Evolutionary conservation across 1,140 invertebrate genomes (phyloP), one percentile per base, ranked within the genome.

Genomic region (Drosophila melanica): DNA sequence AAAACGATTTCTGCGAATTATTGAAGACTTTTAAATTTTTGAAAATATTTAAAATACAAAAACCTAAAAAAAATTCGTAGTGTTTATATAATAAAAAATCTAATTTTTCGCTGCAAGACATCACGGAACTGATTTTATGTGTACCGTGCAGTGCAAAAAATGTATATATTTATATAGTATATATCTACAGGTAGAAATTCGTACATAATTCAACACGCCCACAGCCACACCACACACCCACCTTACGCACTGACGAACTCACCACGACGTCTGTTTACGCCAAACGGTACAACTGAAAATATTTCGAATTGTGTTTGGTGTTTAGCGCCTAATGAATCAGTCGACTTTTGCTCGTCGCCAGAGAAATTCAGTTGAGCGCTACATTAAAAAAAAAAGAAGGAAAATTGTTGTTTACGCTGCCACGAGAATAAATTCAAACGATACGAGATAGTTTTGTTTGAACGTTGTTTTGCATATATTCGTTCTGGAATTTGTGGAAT

Each of bases 401-500:
- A 6, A 80, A 60, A 50, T 74, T 86, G 81, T 87, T 86, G 81
- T 87, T 86, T 86, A 86, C 68, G 51, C 60, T 35, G n/a, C 60
- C 12, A 63, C 18, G 63, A 58, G 41, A 64, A 54, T 42, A 68
- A 54, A 73, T 45, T 59, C 16, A 59, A 64, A 10, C 53, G 37
- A 11, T 54, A 50, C 66, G 37, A 85, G 77, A 86, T 73, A 65
- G 57, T 82, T 67, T 76, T 73, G n/a, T 35, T 53, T 41, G 20
- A 23, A 23, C 11, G 39, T n/a, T 41, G 12, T 41, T 41, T 14
- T 51, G 30, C 16, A 35, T 54, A 51, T 66, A 53, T 64, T 55
- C 51, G 55, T 50, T 74, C 79, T 89, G 82, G 82, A 89, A 86
- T 86, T 71, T 67, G 68, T 58, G 76, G 82, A 86, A 86, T 86